Base-by-base conservation (phyloP, 2,888 invertebrate genomes). In the Coremacera marginata region DNA sequence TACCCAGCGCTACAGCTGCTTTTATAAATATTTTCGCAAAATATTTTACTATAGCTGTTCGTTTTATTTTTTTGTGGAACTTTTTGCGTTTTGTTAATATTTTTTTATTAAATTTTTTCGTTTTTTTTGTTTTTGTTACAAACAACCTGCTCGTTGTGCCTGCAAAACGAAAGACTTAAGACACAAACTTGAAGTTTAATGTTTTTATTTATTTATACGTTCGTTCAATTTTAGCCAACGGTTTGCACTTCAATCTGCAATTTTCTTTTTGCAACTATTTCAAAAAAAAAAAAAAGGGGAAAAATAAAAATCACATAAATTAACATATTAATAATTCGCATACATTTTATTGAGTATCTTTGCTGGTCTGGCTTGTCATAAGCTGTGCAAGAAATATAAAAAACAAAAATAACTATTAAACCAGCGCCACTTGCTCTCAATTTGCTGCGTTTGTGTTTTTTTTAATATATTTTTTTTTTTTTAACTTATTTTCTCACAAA, bases 151-250 rank as follows among this genome's bases (percentile, higher is more conserved):
- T 37, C 37, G 8, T 5, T 67, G 4, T 14, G 67, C 44, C 55
- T 52, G 65, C 37, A 70, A 70, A 34, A 70, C 70, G 51, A 63
- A 73, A 73, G 73, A 73, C 73, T 73, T 63, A 49, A 73, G 73
- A 44, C 49, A 73, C 73, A 73, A 73, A 73, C 73, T 63, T 51
- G 49, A 67, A 31, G n/a, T 52, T 19, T 63, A 49, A 37, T 44
- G 25, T 31, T 60, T 60, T 67, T 34, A n/a, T 34, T 70, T 52
- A 57, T 62, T 44, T 34, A 16, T 34, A 11, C 37, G 19, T 65
- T 34, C 37, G 34, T 37, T 65, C 44, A 9, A 3, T 22, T 16
- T 67, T 37, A 37, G 4, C 25, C 34, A 34, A n/a, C 11, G 16
- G 44, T 65, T 34, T 67, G 27, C 27, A 60, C 27, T 60, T 60